Evolutionary conservation across 2,113 vertebrate genomes (phyloP).

Genomic region (Sinocyclocheilus anophthalmus): DNA sequence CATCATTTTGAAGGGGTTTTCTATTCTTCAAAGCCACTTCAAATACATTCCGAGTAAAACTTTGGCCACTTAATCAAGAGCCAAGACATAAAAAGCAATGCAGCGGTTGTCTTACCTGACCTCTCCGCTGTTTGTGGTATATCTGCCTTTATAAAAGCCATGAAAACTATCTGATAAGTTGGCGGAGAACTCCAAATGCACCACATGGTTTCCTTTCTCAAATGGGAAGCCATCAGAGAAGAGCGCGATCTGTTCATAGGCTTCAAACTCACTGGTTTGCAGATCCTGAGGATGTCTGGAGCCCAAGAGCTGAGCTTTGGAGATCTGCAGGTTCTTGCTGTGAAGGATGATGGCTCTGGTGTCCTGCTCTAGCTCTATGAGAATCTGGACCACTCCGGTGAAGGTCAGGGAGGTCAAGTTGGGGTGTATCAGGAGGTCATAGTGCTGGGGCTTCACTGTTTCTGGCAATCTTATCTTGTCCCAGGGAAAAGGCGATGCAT

Average conservation of each 20-base stretch:
- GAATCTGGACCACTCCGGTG: slow-evolving; percentile 73
- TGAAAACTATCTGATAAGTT: slow-evolving; percentile 83
- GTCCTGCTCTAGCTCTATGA: slow-evolving; percentile 70
- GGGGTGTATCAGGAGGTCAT: slow-evolving; percentile 83
- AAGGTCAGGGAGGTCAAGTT: slow-evolving; percentile 85
- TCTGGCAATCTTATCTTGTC: slow-evolving; percentile 79
- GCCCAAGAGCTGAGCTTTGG: slow-evolving; percentile 66
- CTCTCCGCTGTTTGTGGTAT: slow-evolving; percentile 82
- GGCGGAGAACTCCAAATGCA: slow-evolving; percentile 78
- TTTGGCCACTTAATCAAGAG: background rate
- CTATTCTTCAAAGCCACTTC: background rate
- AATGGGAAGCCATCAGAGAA: slow-evolving; percentile 66
- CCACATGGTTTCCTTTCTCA: slow-evolving; percentile 70
- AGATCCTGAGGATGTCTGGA: slow-evolving; percentile 50
- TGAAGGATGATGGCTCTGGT: slow-evolving; percentile 80
- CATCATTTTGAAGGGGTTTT: background rate
- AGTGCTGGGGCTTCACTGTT: slow-evolving; percentile 77
- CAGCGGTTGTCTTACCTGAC: slow-evolving; percentile 72
- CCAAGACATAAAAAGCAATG: background rate
- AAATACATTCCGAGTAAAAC: background rate
- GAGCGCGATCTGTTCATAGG: slow-evolving; percentile 81
- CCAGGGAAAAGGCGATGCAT: slow-evolving; percentile 78
- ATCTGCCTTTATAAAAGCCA: slow-evolving; percentile 91
- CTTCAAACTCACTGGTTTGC: slow-evolving; percentile 71
- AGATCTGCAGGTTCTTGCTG: slow-evolving; percentile 77